Percentiles rank a stretch among this genome's conserved stretches.
Evolutionary conservation across 2,797 vertebrate species (phyloP).

Genomic region (Pelobates cultripes): DNA sequence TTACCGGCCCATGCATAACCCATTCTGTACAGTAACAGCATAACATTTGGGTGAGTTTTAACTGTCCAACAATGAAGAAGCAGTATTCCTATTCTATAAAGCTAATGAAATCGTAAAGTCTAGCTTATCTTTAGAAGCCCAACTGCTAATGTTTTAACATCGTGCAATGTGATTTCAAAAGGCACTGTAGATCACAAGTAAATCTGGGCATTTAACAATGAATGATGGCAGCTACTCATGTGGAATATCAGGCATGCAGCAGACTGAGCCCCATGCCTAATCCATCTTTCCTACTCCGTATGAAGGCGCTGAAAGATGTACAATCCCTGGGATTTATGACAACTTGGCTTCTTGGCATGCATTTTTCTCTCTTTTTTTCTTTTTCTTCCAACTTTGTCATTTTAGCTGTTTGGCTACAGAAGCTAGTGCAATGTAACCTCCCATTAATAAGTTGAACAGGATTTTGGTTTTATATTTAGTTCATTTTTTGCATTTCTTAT

Average conservation of each 20-base stretch:
- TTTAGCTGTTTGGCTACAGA: too few relatives aligned
- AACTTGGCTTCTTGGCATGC: conserved; percentile 34
- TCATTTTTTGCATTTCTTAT: too few relatives aligned
- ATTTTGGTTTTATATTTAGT: too few relatives aligned
- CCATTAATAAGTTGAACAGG: too few relatives aligned
- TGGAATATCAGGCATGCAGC: conserved; percentile 55
- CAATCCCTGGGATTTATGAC: conserved; percentile 51
- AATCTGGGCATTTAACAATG: conserved; percentile 45
- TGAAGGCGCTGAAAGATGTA: conserved; percentile 48
- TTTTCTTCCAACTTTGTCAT: too few relatives aligned
- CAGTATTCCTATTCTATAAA: not conserved
- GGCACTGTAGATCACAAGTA: conserved; percentile 55
- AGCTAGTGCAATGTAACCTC: too few relatives aligned
- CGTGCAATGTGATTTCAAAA: conserved; percentile 57
- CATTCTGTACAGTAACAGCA: too few relatives aligned
- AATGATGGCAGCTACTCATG: conserved; percentile 56
- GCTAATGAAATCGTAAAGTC: not conserved
- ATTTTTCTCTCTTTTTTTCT: conserved; percentile 1
- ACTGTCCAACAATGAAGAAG: too few relatives aligned
- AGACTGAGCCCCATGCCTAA: conserved; percentile 38
- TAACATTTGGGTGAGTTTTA: too few relatives aligned
- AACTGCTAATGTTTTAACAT: conserved; percentile 35
- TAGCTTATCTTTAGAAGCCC: conserved; percentile 58
- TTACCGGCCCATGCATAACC: too few relatives aligned
- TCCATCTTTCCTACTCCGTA: conserved; percentile 52